Evolutionary conservation across 2,797 vertebrate species (phyloP).

Genomic region (Tauraco hartlaubi): DNA sequence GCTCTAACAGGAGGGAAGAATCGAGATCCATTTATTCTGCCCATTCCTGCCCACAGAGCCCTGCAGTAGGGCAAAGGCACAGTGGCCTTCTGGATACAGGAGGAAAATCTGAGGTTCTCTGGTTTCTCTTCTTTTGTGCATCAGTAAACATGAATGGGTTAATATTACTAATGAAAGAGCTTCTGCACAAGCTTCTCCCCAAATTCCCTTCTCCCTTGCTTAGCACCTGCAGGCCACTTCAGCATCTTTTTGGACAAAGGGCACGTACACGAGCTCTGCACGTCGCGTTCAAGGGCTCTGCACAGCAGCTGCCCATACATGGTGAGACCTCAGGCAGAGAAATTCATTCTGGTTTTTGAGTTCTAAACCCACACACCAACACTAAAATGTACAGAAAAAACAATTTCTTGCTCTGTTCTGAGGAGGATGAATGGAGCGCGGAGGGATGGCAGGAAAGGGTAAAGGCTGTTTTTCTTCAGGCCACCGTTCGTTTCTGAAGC

Average conservation of each 20-base stretch:
- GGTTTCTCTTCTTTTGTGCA: background rate
- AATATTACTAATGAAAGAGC: background rate
- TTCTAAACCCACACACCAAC: background rate
- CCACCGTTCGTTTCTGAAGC: background rate
- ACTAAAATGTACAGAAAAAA: background rate
- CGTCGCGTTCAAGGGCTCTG: background rate
- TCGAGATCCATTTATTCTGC: background rate
- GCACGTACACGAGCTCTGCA: background rate
- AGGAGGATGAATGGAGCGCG: accelerated
- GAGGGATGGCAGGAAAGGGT: background rate
- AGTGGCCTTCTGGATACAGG: background rate
- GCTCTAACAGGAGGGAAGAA: background rate
- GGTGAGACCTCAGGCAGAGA: background rate
- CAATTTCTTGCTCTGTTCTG: background rate
- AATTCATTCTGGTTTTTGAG: background rate
- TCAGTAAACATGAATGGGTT: background rate
- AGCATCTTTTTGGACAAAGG: background rate
- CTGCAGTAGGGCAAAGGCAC: background rate
- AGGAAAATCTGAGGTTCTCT: background rate
- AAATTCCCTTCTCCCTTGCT: background rate
- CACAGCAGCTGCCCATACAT: background rate
- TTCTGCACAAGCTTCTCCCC: background rate
- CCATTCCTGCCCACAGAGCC: background rate
- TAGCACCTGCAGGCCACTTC: background rate
- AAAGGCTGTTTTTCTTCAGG: background rate